phyloP scores from a whole-genome alignment of 2,113 vertebrate species.

The Canis aureus region DNA sequence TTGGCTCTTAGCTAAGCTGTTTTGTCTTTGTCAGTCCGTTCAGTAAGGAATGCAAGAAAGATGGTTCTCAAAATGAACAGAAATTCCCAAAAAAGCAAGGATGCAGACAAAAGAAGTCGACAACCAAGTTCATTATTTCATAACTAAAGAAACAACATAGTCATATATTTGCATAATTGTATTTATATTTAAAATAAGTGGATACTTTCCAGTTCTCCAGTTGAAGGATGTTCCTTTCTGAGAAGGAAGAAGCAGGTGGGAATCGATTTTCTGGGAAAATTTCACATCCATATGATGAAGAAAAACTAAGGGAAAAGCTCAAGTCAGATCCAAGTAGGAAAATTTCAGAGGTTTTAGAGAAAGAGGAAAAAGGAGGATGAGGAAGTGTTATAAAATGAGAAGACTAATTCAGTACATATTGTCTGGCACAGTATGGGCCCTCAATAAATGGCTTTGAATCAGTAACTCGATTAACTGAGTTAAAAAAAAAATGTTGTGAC shows the following conservation, averaged over 20 bases:
- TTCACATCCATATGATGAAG: constrained; percentile 43
- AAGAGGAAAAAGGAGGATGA: background rate
- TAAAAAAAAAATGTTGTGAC: background rate
- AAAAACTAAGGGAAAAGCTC: background rate
- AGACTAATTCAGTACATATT: background rate
- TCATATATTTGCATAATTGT: background rate
- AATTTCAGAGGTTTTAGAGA: constrained; percentile 40
- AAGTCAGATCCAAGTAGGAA: constrained; percentile 51
- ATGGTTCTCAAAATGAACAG: constrained; percentile 65
- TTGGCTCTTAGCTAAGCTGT: constrained; percentile 79
- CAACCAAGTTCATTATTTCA: constrained; percentile 55
- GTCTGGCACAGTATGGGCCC: background rate
- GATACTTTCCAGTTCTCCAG: background rate
- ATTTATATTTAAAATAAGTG: constrained; percentile 38
- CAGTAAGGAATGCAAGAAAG: constrained; percentile 66
- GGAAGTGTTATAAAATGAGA: constrained; percentile 30
- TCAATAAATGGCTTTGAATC: background rate
- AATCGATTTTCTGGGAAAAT: constrained; percentile 16
- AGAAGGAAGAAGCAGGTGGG: background rate
- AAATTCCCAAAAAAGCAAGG: constrained; percentile 71
- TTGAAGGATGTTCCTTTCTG: constrained; percentile 11
- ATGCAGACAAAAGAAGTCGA: constrained; percentile 52
- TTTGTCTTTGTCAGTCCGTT: constrained; percentile 75
- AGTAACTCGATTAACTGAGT: background rate
- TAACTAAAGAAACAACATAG: constrained; percentile 60